Conservation (phyloP, 2,888 invertebrate species). For the Mechanitis messenoides region DNA sequence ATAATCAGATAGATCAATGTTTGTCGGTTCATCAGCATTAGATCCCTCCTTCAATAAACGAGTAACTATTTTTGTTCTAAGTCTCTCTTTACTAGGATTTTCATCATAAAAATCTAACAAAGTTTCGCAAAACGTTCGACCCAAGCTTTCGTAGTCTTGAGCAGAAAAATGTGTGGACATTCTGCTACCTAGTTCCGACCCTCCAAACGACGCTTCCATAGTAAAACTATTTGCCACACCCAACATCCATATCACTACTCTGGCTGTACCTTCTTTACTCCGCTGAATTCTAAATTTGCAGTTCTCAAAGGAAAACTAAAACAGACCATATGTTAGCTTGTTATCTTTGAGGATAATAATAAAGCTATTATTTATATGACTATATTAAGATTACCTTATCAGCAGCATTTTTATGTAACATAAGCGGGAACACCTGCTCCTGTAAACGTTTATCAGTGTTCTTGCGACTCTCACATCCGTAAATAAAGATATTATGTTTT, state of each 20-base stretch:
- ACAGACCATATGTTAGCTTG: slow-evolving; percentile 17
- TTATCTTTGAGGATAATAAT: neutral
- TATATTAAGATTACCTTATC: slow-evolving; percentile 80
- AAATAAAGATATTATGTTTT: slow-evolving; percentile 96
- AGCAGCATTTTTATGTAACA: slow-evolving; percentile 94
- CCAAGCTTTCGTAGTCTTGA: slow-evolving; percentile 81
- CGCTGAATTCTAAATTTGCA: slow-evolving; percentile 96
- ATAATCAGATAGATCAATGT: slow-evolving; percentile 90
- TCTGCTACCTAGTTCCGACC: slow-evolving; percentile 88
- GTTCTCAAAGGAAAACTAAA: slow-evolving; percentile 93
- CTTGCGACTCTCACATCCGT: slow-evolving; percentile 93
- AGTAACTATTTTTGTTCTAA: slow-evolving; percentile 87
- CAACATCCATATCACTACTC: slow-evolving; percentile 96
- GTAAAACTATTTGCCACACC: slow-evolving; percentile 96
- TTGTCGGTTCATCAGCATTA: slow-evolving; percentile 91
- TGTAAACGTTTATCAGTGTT: slow-evolving; percentile 86
- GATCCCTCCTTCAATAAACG: slow-evolving; percentile 89
- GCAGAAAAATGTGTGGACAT: slow-evolving; percentile 90
- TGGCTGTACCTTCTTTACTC: slow-evolving; percentile 95
- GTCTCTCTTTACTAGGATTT: slow-evolving; percentile 87
- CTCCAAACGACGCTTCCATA: slow-evolving; percentile 96
- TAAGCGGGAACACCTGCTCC: slow-evolving; percentile 95
- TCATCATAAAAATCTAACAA: slow-evolving; percentile 93
- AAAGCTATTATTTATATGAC: neutral
- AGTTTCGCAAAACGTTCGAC: slow-evolving; percentile 94